These are phyloP conservation scores for Brachirus orientalis DNA, from an alignment of 2,113 vertebrate species.

Conservation along the genomic window DNA sequence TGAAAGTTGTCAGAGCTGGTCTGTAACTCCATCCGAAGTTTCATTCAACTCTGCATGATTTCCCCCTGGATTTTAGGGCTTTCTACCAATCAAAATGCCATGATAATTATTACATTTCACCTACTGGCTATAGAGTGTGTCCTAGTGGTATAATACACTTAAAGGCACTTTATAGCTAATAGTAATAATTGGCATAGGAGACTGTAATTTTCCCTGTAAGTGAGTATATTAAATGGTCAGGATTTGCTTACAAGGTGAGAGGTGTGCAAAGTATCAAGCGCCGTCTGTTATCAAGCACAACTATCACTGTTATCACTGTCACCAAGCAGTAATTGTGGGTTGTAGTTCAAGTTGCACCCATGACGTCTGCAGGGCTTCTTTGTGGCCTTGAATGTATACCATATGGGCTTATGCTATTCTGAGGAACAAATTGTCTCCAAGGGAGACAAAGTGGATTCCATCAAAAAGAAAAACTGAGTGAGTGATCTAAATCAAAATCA, in stretches of 20 bases:
- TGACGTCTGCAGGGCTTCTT: background rate
- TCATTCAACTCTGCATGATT: conserved; percentile 1
- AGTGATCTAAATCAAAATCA: conserved; percentile 58
- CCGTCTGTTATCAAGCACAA: background rate
- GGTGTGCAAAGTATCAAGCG: background rate
- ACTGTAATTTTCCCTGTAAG: background rate
- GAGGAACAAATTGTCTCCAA: conserved; percentile 11
- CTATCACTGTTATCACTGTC: background rate
- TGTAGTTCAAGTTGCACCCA: background rate
- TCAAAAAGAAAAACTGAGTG: conserved; percentile 25
- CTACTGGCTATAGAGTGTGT: background rate
- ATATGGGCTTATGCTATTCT: conserved; percentile 1
- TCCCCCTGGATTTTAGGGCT: conserved; percentile 3
- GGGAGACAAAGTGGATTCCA: conserved; percentile 6
- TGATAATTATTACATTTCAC: conserved; percentile 2
- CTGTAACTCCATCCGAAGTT: conserved; percentile 19
- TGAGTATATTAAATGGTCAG: background rate
- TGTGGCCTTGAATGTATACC: background rate
- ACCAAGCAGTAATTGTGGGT: background rate
- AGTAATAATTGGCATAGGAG: background rate
- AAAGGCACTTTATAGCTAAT: background rate
- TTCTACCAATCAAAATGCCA: background rate
- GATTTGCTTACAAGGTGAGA: background rate
- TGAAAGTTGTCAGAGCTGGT: conserved; percentile 29
- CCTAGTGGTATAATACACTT: background rate